Percentiles rank a stretch among this genome's conserved stretches.
phyloP scores from a whole-genome alignment of 2,888 invertebrate species.

The Cosmia trapezina region DNA sequence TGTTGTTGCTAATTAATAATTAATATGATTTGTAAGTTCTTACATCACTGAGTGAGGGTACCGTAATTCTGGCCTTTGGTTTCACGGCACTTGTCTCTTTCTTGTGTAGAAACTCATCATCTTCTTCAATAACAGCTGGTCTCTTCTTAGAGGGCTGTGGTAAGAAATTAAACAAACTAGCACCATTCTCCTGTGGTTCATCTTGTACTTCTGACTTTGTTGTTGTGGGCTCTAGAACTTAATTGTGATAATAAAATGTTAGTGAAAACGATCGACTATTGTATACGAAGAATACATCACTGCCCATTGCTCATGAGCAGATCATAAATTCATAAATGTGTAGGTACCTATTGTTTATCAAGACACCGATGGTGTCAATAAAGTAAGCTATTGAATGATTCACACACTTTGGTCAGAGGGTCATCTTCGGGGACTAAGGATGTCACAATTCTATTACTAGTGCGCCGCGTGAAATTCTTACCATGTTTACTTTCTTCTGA shows the following conservation, averaged over 20 bases:
- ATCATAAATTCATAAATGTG: background rate
- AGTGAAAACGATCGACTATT: background rate
- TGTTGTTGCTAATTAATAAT: background rate
- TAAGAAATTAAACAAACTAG: constrained; percentile 81
- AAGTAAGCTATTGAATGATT: background rate
- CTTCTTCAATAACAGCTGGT: constrained; percentile 86
- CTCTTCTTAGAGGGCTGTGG: constrained; percentile 87
- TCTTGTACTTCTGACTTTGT: constrained; percentile 18
- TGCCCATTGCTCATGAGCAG: background rate
- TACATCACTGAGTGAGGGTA: constrained; percentile 93
- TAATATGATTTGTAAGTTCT: constrained; percentile 56
- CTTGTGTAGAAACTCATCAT: constrained; percentile 92
- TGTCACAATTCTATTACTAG: background rate
- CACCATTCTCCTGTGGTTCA: constrained; percentile 48
- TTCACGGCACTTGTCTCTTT: constrained; percentile 84
- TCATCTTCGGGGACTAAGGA: background rate
- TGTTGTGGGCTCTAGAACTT: constrained; percentile 37
- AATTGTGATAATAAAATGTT: background rate
- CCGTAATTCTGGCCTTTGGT: constrained; percentile 91
- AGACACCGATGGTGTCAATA: background rate
- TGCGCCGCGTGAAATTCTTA: constrained; percentile 8
- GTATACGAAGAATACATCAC: background rate
- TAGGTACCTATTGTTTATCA: background rate
- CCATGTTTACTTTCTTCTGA: constrained; percentile 63
- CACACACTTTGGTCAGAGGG: background rate